Conservation (phyloP, 2,888 invertebrate species). For the Tupiocoris notatus region DNA sequence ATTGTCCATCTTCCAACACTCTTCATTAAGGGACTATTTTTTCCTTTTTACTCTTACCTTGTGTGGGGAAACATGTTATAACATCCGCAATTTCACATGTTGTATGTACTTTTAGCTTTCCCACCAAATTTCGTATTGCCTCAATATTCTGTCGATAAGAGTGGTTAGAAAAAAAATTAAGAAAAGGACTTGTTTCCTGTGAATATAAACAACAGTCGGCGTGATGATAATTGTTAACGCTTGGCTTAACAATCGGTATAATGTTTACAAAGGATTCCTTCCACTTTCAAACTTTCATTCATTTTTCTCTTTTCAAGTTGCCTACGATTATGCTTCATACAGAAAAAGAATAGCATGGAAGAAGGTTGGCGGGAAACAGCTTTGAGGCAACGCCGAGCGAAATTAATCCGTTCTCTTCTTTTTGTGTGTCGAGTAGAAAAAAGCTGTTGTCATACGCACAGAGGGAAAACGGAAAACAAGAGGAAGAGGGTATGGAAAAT, state of each 20-base stretch:
- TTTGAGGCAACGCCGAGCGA: neutral
- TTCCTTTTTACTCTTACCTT: too few species aligned
- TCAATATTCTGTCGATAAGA: too few species aligned
- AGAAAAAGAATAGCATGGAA: neutral
- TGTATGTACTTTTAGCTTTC: too few species aligned
- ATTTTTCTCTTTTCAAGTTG: neutral
- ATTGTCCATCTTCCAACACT: too few species aligned
- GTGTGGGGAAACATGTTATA: too few species aligned
- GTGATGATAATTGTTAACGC: neutral
- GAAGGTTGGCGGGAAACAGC: neutral
- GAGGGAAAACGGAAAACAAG: neutral
- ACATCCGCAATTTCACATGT: too few species aligned
- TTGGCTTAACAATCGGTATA: neutral
- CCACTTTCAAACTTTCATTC: neutral
- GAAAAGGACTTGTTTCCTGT: too few species aligned
- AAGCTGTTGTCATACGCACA: neutral
- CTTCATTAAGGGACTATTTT: too few species aligned
- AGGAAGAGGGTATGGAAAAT: neutral
- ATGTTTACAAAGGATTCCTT: neutral
- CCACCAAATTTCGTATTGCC: too few species aligned
- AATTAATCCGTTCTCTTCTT: slow-evolving; percentile 4
- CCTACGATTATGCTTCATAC: neutral
- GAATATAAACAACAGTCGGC: neutral
- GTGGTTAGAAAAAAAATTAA: too few species aligned
- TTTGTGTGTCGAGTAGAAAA: neutral